These are phyloP conservation scores for Byasa hedistus DNA, from an alignment of 2,888 invertebrate species.

Conservation along the genomic window DNA sequence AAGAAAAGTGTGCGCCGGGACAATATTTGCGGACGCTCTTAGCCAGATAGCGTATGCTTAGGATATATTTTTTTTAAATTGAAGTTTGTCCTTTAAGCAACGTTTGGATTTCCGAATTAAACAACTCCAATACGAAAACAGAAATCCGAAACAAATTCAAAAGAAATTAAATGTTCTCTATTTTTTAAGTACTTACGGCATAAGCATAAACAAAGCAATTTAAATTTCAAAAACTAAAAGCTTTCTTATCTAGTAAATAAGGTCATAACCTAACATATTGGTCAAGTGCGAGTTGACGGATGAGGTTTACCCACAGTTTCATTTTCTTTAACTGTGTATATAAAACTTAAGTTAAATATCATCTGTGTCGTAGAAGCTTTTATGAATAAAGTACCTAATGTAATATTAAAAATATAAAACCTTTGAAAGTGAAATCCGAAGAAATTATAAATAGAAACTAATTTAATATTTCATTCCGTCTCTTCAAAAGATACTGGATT, in stretches of 20 bases:
- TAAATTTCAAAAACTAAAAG: no score
- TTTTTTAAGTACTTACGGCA: no score
- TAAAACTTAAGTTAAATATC: background rate
- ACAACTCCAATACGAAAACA: background rate
- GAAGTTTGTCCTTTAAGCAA: slow-evolving; percentile 32
- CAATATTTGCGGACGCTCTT: slow-evolving; percentile 70
- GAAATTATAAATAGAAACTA: background rate
- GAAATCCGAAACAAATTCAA: background rate
- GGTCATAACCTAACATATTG: no score
- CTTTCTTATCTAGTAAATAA: no score
- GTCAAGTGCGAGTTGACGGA: no score
- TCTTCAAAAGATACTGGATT: slow-evolving; percentile 1
- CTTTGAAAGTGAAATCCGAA: background rate
- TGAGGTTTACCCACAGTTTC: no score
- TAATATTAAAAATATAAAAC: background rate
- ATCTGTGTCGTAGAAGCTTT: background rate
- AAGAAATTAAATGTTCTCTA: no score
- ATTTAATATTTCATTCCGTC: background rate
- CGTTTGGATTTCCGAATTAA: slow-evolving; percentile 1
- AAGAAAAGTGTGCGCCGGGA: slow-evolving; percentile 63
- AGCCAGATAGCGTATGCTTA: slow-evolving; percentile 57
- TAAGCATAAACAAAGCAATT: no score
- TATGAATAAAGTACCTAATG: background rate
- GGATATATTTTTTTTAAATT: slow-evolving; percentile 41
- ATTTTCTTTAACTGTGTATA: background rate